Evolutionary conservation across 2,797 vertebrate genomes (phyloP).

Genomic region (Chelmon rostratus): DNA sequence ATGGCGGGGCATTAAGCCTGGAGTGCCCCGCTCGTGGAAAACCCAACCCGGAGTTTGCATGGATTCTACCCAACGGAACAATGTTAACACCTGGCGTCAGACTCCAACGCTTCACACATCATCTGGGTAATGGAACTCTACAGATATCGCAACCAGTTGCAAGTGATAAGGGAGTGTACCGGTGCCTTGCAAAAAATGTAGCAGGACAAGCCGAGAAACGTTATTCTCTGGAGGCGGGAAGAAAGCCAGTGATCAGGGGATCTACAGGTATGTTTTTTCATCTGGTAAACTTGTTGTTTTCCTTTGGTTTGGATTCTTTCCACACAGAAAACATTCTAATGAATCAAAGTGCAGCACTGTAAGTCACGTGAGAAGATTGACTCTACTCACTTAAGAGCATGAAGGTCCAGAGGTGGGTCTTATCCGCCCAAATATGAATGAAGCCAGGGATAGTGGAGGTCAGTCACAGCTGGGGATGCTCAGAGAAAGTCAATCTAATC

Average conservation of each 20-base stretch:
- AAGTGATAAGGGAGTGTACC: constrained; percentile 86
- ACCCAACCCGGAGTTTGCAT: constrained; percentile 85
- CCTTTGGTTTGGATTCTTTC: too few relatives aligned
- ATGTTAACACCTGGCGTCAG: constrained; percentile 77
- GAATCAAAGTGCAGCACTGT: too few relatives aligned
- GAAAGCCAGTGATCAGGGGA: constrained; percentile 84
- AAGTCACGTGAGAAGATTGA: too few relatives aligned
- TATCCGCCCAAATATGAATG: too few relatives aligned
- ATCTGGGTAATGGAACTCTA: constrained; percentile 82
- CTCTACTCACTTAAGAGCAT: too few relatives aligned
- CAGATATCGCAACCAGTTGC: constrained; percentile 72
- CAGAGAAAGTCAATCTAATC: too few relatives aligned
- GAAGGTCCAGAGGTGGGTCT: too few relatives aligned
- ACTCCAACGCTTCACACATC: constrained; percentile 83
- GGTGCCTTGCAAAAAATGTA: constrained; percentile 86
- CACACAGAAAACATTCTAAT: too few relatives aligned
- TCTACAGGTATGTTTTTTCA: constrained; percentile 69
- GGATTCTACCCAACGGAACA: constrained; percentile 87
- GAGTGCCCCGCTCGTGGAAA: constrained; percentile 85
- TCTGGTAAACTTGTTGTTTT: neutral
- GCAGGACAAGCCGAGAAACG: constrained; percentile 88
- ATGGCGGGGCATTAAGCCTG: constrained; percentile 71
- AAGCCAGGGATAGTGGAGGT: too few relatives aligned
- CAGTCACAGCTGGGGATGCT: too few relatives aligned
- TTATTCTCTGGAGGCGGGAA: constrained; percentile 83